phyloP scores from a whole-genome alignment of 2,113 vertebrate species.

The Bothrops jararaca region DNA sequence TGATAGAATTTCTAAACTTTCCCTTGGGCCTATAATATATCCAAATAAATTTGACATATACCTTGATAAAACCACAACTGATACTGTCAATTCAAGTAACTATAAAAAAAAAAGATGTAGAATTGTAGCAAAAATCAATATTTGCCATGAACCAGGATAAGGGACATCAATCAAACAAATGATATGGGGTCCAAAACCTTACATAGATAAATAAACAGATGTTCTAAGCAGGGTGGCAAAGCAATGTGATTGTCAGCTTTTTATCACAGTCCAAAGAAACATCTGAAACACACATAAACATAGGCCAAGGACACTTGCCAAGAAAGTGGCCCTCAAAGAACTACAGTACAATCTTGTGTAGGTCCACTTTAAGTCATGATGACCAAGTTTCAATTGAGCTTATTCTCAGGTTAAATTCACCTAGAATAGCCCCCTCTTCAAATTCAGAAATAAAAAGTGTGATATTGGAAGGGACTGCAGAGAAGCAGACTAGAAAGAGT shows the following conservation, averaged over 20 bases:
- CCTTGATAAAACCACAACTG: neutral
- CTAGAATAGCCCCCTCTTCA: neutral
- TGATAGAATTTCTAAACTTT: neutral
- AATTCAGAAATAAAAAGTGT: neutral
- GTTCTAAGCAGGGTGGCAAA: neutral
- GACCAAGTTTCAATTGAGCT: neutral
- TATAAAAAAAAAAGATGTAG: neutral
- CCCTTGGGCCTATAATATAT: neutral
- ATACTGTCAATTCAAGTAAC: neutral
- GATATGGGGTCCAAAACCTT: neutral
- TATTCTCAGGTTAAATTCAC: neutral
- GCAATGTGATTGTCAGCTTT: neutral
- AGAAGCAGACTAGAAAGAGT: neutral
- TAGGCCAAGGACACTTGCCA: neutral
- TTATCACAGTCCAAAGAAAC: neutral
- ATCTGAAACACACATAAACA: neutral
- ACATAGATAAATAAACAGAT: neutral
- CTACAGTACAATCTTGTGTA: neutral
- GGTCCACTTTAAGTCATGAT: neutral
- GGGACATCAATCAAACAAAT: neutral
- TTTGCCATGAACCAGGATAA: neutral
- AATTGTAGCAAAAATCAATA: neutral
- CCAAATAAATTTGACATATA: neutral
- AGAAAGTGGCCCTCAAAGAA: neutral
- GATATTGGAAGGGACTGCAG: neutral